Percentiles rank a stretch among this genome's conserved stretches.
Evolutionary conservation across 2,113 vertebrate genomes (phyloP).

Genomic region (Scomber scombrus): DNA sequence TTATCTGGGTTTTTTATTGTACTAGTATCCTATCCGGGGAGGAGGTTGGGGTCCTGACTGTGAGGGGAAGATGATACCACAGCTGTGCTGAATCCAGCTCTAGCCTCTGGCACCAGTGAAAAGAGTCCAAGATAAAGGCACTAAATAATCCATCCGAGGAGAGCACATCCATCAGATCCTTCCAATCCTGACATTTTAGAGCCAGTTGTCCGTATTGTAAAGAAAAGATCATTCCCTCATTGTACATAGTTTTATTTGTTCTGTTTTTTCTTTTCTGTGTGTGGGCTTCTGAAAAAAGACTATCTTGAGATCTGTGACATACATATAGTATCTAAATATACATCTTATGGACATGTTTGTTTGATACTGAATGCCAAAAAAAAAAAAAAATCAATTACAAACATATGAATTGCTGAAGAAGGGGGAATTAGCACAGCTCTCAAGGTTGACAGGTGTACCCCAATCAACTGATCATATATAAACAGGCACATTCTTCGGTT

Average conservation of each 20-base stretch:
- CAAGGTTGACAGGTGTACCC: slow-evolving; percentile 20
- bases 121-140: slow-evolving; percentile 46
- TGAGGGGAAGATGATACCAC: slow-evolving; percentile 40
- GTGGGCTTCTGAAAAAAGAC: no score
- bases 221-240: no score
- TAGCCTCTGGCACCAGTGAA: slow-evolving; percentile 33
- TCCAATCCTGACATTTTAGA: slow-evolving; percentile 32
- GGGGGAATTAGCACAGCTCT: slow-evolving; percentile 1
- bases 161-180: slow-evolving; percentile 22
- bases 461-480: slow-evolving; percentile 11
- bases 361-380: no score
- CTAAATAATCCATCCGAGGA: slow-evolving; percentile 43
- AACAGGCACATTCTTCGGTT: no score
- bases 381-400: no score
- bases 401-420: neutral
- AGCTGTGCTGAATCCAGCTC: slow-evolving; percentile 38
- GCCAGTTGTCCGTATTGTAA: slow-evolving; percentile 5
- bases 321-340: no score
- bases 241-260: no score
- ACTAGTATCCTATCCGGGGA: slow-evolving; percentile 19
- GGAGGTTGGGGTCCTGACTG: slow-evolving; percentile 5
- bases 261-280: no score
- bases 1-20: slow-evolving; percentile 31
- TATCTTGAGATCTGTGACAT: no score
- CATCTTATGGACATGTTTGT: no score